Evolutionary conservation across 2,113 vertebrate species (phyloP).

Genomic region (Copsychus sechellarum): DNA sequence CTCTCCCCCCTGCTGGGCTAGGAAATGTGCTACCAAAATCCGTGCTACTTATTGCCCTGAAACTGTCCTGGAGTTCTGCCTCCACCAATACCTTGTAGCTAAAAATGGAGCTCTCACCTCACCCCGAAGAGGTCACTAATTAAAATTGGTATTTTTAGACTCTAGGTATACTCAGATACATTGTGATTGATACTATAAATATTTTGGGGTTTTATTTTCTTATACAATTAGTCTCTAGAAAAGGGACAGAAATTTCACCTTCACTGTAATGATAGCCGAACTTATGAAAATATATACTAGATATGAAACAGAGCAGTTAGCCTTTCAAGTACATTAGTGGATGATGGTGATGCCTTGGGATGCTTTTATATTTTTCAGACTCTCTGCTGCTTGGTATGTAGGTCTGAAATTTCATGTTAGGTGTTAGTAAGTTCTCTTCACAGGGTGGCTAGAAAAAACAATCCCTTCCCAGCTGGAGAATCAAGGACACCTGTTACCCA

Average conservation of each 20-base stretch:
- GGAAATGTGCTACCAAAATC: neutral
- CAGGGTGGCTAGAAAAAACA: too few species aligned
- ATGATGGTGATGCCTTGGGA: neutral
- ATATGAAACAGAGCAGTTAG: neutral
- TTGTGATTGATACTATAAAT: slow-evolving; percentile 9
- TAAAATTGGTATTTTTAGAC: slow-evolving; percentile 50
- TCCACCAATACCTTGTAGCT: slow-evolving; percentile 22
- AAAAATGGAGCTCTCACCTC: slow-evolving; percentile 18
- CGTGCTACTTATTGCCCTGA: neutral
- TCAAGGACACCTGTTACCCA: too few species aligned
- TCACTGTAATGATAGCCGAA: neutral
- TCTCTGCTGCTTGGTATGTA: too few species aligned
- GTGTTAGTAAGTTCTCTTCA: too few species aligned
- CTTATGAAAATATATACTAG: neutral
- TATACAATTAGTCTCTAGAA: neutral
- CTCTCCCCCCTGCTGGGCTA: neutral
- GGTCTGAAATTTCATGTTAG: too few species aligned
- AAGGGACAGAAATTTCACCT: slow-evolving; percentile 5
- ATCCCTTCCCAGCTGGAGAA: too few species aligned
- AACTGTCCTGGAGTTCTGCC: neutral
- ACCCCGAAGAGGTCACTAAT: slow-evolving; percentile 33
- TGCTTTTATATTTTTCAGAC: too few species aligned
- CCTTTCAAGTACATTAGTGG: neutral
- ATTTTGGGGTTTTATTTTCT: slow-evolving; percentile 22
- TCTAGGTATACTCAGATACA: neutral